Base-by-base conservation (phyloP, 2,113 vertebrate species). In the Sinocyclocheilus maitianheensis region DNA sequence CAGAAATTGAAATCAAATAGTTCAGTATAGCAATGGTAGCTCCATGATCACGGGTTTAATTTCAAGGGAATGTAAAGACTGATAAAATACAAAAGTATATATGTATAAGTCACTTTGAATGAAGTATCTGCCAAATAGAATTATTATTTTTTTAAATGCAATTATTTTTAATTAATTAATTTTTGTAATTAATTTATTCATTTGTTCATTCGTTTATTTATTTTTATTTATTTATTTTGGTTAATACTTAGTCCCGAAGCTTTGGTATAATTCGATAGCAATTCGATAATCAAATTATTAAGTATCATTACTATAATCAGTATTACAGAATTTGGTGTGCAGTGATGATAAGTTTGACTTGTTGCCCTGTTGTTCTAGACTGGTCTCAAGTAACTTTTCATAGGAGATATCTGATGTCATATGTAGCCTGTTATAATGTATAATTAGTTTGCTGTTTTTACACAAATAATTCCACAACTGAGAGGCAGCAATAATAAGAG, bases 381-480 rank as follows among this genome's bases (percentile, higher is more conserved):
- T 75, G 37, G 63, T 75, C 16, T 72, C 37, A 76, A 46, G 69
- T 77, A 53, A 34, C 18, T n/a, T 9, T 40, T 77, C 77, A 86
- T 72, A 51, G 72, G 55, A 43, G 62, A 67, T 81, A 77, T 37
- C 40, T 53, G 37, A 65, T 60, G 51, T 71, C 22, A 34, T 46
- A 62, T 60, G 24, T 46, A 60, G 11, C 10, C 43, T 85, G 30
- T 51, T 34, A 79, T 72, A 40, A 60, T 46, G 51, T 85, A 37
- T 78, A 83, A 85, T 76, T 55, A 55, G 12, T 40, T 55, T 51
- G 48, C 34, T 13, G 37, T 84, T 77, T 75, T 83, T 34, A 85
- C 85, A 84, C 79, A 37, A 84, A 76, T 82, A 37, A 76, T 22
- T 83, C 87, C 84, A 86, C 85, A 89, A 77, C 85, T 69, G 77